These are phyloP conservation scores for Cheilinus undulatus DNA, from an alignment of 2,113 vertebrate genomes.

Conservation along the genomic window DNA sequence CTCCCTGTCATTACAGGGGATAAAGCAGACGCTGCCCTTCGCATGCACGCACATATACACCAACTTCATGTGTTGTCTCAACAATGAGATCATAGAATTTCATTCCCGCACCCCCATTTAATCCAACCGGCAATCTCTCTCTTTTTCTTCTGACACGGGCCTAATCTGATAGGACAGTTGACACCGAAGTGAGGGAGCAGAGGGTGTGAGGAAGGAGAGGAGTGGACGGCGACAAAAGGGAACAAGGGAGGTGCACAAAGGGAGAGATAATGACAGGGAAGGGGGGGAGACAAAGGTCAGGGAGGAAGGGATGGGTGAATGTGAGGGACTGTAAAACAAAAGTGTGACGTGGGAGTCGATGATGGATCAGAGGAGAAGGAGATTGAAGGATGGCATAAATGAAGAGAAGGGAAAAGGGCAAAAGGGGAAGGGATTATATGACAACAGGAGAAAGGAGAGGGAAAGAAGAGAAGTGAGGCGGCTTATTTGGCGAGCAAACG, in stretches of 20 bases:
- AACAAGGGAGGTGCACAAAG: background rate
- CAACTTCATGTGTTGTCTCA: constrained; percentile 57
- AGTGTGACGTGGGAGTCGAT: constrained; percentile 24
- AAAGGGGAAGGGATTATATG: background rate
- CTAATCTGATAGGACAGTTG: constrained; percentile 72
- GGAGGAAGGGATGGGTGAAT: constrained; percentile 21
- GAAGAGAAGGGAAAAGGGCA: background rate
- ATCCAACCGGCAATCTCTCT: constrained; percentile 78
- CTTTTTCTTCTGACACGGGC: constrained; percentile 65
- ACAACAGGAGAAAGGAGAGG: background rate
- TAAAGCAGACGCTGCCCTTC: constrained; percentile 42
- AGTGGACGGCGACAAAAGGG: background rate
- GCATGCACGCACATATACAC: constrained; percentile 45
- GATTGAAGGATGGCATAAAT: background rate
- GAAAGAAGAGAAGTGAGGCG: too few species aligned
- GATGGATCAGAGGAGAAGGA: constrained; percentile 26
- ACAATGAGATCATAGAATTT: constrained; percentile 82
- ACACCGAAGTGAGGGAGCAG: constrained; percentile 35
- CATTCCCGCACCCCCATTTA: constrained; percentile 67
- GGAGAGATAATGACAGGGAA: background rate
- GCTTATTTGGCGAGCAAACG: background rate
- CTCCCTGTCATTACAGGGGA: constrained; percentile 60
- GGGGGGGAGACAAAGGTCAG: constrained; percentile 20
- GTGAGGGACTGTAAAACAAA: background rate
- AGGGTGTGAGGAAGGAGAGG: constrained; percentile 16